These are phyloP conservation scores for Nysson spinosus DNA, from an alignment of 2,888 invertebrate species.

Conservation along the genomic window DNA sequence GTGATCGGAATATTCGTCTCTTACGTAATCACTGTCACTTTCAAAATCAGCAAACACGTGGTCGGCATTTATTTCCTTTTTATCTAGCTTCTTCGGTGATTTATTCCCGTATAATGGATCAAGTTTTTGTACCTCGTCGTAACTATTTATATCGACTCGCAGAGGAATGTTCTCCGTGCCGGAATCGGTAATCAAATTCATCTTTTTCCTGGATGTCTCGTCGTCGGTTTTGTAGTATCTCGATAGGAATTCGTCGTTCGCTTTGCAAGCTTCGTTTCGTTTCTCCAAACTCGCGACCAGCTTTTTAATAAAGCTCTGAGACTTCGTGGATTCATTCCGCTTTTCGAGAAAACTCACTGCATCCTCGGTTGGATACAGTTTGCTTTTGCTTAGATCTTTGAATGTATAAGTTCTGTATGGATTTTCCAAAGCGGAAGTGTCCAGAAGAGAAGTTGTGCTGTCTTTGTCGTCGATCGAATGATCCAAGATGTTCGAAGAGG, in stretches of 20 bases:
- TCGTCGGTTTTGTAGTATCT: slow-evolving; percentile 25
- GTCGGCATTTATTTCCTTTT: too few species aligned
- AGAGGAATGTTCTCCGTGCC: too few species aligned
- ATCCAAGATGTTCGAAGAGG: slow-evolving; percentile 29
- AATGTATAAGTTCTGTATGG: slow-evolving; percentile 13
- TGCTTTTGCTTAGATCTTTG: background rate
- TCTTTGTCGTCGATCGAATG: background rate
- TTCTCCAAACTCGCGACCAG: slow-evolving; percentile 51
- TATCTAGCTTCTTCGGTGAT: too few species aligned
- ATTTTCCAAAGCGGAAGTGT: background rate
- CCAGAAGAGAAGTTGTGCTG: background rate
- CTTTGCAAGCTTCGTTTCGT: slow-evolving; percentile 35
- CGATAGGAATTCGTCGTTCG: slow-evolving; percentile 43
- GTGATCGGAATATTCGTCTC: too few species aligned
- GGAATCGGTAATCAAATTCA: too few species aligned
- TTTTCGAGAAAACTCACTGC: slow-evolving; percentile 17
- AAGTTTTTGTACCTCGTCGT: too few species aligned
- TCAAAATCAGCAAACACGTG: too few species aligned
- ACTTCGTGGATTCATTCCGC: slow-evolving; percentile 14
- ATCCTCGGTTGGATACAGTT: background rate
- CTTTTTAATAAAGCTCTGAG: slow-evolving; percentile 50
- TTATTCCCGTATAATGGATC: too few species aligned
- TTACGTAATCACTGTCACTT: too few species aligned
- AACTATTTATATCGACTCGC: too few species aligned
- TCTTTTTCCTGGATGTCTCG: background rate